Base-by-base conservation (phyloP, 2,888 invertebrate species). In the Eristalis pertinax region DNA sequence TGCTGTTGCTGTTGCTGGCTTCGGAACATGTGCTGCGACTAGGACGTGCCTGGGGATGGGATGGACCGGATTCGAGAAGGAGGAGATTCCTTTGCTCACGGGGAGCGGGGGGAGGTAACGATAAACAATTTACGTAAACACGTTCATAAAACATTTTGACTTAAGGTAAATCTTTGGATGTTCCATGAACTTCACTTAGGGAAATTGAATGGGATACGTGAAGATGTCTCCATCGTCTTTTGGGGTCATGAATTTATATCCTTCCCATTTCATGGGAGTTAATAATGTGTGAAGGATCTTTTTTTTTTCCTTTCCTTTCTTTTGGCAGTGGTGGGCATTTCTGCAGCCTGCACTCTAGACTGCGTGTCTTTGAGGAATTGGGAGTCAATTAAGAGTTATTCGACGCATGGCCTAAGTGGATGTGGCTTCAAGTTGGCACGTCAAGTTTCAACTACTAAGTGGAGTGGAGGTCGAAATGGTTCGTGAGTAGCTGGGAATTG, bases 101-200 rank as follows among this genome's bases (percentile, higher is more conserved):
- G 15, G 7, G 8, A 19, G 7, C 19, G n/a, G 8, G 50, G 50
- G 19, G 50, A 76, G 69, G 72, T 64, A 64, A 78, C 80, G 84
- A 84, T 87, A 84, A 87, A 87, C 84, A 84, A 87, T 87, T 84
- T 79, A 87, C 63, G 79, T 87, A 73, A 87, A 76, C 86, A 84
- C 84, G 79, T 69, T 87, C 87, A 87, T 87, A 87, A 87, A 87
- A 84, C 87, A 87, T 84, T 87, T 84, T 84, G 87, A 73, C 87
- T 87, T 87, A 80, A 84, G 87, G 84, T 84, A 84, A 73, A 87
- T 87, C 87, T 87, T 19, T 50, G 79, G 73, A 76, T 79, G 83
- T 84, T 83, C 84, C 84, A 68, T 80, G 87, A 87, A 84, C 87
- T 87, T 84, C 87, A 87, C 87, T 87, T 87, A 87, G 87, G 76